Evolutionary conservation across 2,113 vertebrate genomes (phyloP).

Genomic region (Leptodactylus fuscus): DNA sequence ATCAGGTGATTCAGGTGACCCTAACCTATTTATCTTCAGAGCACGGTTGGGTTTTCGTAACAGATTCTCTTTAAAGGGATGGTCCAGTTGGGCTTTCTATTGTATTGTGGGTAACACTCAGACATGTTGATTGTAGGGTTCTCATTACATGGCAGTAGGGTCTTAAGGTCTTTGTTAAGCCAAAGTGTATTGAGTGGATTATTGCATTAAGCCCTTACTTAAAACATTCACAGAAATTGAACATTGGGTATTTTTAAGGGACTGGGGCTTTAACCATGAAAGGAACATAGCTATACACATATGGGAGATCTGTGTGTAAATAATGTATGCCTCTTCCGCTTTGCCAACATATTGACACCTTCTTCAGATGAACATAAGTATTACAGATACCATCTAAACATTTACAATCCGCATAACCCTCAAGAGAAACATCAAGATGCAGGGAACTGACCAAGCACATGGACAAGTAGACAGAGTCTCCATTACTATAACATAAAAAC

Average conservation of each 20-base stretch:
- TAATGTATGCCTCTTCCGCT: too few relatives aligned
- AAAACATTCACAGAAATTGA: conserved; percentile 29
- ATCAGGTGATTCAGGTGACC: too few relatives aligned
- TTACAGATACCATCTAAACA: neutral
- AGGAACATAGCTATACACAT: neutral
- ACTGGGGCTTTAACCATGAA: conserved; percentile 21
- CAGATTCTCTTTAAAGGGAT: too few relatives aligned
- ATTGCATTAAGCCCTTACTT: conserved; percentile 27
- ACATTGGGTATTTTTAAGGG: neutral
- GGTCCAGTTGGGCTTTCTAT: neutral
- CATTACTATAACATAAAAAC: conserved; percentile 43
- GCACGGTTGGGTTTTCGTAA: too few relatives aligned
- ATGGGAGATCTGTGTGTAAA: neutral
- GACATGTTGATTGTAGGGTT: neutral
- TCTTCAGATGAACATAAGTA: neutral
- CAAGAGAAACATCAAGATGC: neutral
- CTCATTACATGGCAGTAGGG: neutral
- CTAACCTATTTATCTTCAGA: too few relatives aligned
- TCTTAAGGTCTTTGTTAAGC: neutral
- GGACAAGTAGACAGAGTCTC: conserved; percentile 28
- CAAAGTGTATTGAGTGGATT: neutral
- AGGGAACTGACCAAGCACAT: conserved; percentile 24
- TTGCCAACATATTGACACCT: neutral
- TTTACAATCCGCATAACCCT: neutral
- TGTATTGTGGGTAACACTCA: neutral